These are phyloP conservation scores for Cochlearius cochlearius DNA, from an alignment of 2,113 vertebrate species.

Conservation along the genomic window DNA sequence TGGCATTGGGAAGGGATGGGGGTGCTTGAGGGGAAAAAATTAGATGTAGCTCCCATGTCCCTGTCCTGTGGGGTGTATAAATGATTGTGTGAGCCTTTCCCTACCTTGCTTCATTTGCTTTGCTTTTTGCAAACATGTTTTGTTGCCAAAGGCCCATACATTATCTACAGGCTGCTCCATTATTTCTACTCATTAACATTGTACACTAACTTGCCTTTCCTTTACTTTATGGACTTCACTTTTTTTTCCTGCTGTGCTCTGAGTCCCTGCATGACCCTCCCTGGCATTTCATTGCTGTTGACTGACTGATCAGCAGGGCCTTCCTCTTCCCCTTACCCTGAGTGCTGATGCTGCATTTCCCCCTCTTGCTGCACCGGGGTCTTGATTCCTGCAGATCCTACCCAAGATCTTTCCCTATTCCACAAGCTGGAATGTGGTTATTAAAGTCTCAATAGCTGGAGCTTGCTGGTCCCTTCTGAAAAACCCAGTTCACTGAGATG, in stretches of 20 bases:
- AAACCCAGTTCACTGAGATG: not conserved
- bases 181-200: not conserved
- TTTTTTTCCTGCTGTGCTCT: accelerated
- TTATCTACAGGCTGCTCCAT: not conserved
- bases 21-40: not conserved
- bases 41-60: not conserved
- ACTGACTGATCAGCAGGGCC: not conserved
- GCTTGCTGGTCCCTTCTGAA: not conserved
- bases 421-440: not conserved
- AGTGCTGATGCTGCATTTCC: not conserved
- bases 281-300: not conserved
- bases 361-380: not conserved
- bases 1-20: not conserved
- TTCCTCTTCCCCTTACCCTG: not conserved
- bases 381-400: not conserved
- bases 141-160: not conserved
- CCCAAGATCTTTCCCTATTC: not conserved
- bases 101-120: not conserved
- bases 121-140: not conserved
- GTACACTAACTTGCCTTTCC: not conserved
- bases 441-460: not conserved
- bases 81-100: not conserved
- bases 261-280: not conserved
- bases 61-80: not conserved
- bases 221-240: not conserved